Base-by-base conservation (phyloP, 2,888 invertebrate genomes). In the Latheticus oryzae region DNA sequence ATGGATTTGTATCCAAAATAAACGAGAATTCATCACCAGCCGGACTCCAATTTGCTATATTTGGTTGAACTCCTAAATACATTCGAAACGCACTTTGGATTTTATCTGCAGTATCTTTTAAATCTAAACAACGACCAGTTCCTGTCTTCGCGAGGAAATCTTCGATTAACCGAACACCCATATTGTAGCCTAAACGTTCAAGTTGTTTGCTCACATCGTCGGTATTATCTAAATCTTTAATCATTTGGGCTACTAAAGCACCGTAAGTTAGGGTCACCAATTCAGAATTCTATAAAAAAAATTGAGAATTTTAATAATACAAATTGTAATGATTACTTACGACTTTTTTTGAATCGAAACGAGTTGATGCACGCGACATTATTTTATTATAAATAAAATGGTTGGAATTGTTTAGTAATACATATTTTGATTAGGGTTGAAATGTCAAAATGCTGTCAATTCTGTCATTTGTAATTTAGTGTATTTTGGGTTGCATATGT, bases 171-270 rank as follows among this genome's bases (percentile, higher is more conserved):
- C 99, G 85, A 45, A 98, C 90, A 5, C 99, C 99, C 87, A 99
- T 99, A 75, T 98, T 99, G 77, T 98, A 99, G 2, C 99, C 99
- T 80, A 95, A 90, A 73, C 94, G 82, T 73, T 97, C 96, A 57
- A 97, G 80, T 73, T 99, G 97, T 73, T 96, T 95, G 77, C 97
- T 99, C 0, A 99, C 97, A 81, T 98, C 97, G 24, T 98, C 97
- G 2, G 94, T 89, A 79, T 93, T 95, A 76, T 99, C 98, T 70
- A 91, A 91, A 77, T 99, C 99, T 78, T 95, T 94, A 11, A 99
- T 80, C 83, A 99, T 88, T 82, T 99, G 98, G 1, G 97, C 92
- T 0, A 99, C 97, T 59, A 99, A 81, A 1, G 98, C 94, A 28
- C 99, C 99, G 80, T 99, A 99, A 0, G 99, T 99, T 38, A 99